Conservation (phyloP, 2,888 invertebrate genomes). For the Crepidodera aurea region DNA sequence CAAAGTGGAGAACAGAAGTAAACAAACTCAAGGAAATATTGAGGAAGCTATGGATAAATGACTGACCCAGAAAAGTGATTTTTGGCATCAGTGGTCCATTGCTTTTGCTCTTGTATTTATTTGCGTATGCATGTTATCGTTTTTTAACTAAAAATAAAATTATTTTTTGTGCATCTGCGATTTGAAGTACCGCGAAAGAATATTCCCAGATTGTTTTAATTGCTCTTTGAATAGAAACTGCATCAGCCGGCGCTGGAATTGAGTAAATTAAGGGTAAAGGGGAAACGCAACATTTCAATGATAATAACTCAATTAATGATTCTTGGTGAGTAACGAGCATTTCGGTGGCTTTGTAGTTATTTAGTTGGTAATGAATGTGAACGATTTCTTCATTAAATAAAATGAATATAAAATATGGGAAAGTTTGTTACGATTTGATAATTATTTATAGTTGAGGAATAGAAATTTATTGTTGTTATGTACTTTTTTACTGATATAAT, state of each 20-base stretch:
- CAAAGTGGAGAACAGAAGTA: no score
- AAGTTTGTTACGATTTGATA: constrained; percentile 16
- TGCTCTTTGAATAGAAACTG: constrained; percentile 10
- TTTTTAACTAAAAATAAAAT: no score
- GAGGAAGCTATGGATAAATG: no score
- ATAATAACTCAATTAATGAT: constrained; percentile 27
- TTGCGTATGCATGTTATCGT: no score
- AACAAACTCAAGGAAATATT: no score
- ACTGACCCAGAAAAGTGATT: no score
- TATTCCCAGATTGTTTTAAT: constrained; percentile 31
- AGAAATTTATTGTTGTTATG: not conserved
- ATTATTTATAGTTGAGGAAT: constrained; percentile 1
- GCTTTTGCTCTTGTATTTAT: no score
- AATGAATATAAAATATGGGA: constrained; percentile 29
- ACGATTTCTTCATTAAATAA: constrained; percentile 24
- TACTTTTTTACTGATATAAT: constrained; percentile 8
- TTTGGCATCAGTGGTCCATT: no score
- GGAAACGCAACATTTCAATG: constrained; percentile 12
- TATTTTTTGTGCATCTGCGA: no score
- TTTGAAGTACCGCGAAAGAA: constrained; percentile 3
- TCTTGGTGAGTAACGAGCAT: constrained; percentile 26
- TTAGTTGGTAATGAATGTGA: constrained; percentile 29
- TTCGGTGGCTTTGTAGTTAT: constrained; percentile 25
- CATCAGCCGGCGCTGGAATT: constrained; percentile 26
- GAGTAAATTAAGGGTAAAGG: constrained; percentile 9